phyloP scores from a whole-genome alignment of 2,888 invertebrate species.

The Himalopsyche japonica region DNA sequence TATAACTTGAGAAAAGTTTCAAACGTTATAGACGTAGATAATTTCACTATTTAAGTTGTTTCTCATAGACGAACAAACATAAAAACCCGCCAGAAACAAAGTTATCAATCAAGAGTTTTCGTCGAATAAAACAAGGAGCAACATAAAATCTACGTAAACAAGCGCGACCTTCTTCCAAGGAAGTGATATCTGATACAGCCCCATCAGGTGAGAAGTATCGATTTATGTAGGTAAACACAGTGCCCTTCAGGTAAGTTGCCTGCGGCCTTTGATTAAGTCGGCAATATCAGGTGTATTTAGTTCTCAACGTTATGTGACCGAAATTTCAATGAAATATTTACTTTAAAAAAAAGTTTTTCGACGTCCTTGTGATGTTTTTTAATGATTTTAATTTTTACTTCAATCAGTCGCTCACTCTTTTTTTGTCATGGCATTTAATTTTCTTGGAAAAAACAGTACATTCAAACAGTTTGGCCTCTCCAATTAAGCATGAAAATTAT shows the following conservation, averaged over 20 bases:
- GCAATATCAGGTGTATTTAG: not conserved
- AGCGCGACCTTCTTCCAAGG: not conserved
- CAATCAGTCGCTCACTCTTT: not conserved
- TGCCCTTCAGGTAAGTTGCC: not conserved
- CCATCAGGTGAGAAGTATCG: conserved; percentile 10
- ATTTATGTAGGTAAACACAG: not conserved
- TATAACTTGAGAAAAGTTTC: no score
- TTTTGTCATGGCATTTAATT: not conserved
- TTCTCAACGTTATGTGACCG: not conserved
- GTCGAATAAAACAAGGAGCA: not conserved
- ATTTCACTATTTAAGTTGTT: not conserved
- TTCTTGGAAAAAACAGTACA: no score
- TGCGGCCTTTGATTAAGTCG: not conserved
- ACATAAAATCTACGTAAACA: not conserved
- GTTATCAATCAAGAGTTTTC: not conserved
- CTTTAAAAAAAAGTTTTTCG: not conserved
- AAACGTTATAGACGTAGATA: no score
- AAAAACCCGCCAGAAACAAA: not conserved
- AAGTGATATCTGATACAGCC: conserved; percentile 10
- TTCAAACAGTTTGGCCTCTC: no score
- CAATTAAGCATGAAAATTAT: no score
- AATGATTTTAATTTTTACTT: not conserved
- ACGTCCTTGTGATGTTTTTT: not conserved
- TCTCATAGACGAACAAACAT: not conserved
- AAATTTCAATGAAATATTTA: not conserved